phyloP scores from a whole-genome alignment of 2,888 invertebrate genomes.

The Meta bourneti region DNA sequence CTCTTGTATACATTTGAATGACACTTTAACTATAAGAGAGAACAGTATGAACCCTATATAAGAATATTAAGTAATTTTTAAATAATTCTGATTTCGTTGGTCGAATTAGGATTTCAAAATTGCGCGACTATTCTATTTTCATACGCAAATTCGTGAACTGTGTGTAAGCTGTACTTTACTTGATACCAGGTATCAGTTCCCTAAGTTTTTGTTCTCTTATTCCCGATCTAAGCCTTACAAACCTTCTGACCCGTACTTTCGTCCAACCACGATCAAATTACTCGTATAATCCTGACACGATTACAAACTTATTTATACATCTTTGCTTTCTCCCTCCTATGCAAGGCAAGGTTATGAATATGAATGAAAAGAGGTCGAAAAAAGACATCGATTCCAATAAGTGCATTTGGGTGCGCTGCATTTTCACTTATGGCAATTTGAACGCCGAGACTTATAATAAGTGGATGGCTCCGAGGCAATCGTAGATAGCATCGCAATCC shows the following conservation, averaged over 20 bases:
- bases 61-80: too few relatives aligned
- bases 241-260: not conserved
- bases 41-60: too few relatives aligned
- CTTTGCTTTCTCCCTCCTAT: not conserved
- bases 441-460: slow-evolving; percentile 7
- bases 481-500: slow-evolving; percentile 49
- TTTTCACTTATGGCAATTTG: slow-evolving; percentile 48
- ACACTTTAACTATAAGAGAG: too few relatives aligned
- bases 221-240: not conserved
- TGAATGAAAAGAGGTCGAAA: slow-evolving; percentile 6
- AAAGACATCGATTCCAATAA: slow-evolving; percentile 11
- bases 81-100: too few relatives aligned
- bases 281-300: not conserved
- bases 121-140: too few relatives aligned
- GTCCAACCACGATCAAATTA: not conserved
- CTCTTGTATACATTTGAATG: too few relatives aligned
- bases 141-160: too few relatives aligned
- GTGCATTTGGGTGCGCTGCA: slow-evolving; percentile 5
- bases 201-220: not conserved
- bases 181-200: not conserved
- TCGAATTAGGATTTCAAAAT: too few relatives aligned
- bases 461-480: slow-evolving; percentile 19
- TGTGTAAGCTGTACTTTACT: too few relatives aligned
- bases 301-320: slow-evolving; percentile 22
- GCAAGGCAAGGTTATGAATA: slow-evolving; percentile 29